Evolutionary conservation across 2,113 vertebrate genomes (phyloP).

Genomic region (Mus pahari): DNA sequence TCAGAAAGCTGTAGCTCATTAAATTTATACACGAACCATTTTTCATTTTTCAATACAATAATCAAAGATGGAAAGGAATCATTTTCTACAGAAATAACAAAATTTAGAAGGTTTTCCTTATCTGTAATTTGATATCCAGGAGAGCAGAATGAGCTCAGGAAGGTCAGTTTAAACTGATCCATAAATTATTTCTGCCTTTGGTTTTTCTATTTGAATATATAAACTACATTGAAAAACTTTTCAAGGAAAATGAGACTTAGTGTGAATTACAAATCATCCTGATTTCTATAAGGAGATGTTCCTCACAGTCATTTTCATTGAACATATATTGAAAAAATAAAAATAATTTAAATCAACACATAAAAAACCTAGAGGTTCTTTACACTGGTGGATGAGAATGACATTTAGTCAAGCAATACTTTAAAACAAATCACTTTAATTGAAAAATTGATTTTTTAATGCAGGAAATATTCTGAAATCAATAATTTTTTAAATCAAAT

Average conservation of each 20-base stretch:
- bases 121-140: background rate
- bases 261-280: background rate
- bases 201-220: constrained; percentile 40
- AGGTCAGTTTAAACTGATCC: background rate
- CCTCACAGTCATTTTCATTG: background rate
- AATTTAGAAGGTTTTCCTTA: background rate
- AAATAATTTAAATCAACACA: constrained; percentile 27
- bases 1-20: background rate
- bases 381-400: background rate
- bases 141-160: background rate
- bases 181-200: constrained; percentile 6
- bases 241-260: background rate
- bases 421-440: constrained; percentile 41
- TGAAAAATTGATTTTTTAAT: constrained; percentile 37
- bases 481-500: too few species aligned
- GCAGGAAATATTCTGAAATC: constrained; percentile 11
- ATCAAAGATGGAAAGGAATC: background rate
- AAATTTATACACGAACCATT: background rate
- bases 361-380: background rate
- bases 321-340: constrained; percentile 22
- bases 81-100: background rate
- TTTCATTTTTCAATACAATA: constrained; percentile 47
- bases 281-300: background rate
- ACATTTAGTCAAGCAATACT: background rate
- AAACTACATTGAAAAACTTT: background rate